Evolutionary conservation across 1,140 invertebrate genomes (phyloP).

Genomic region (Asbolus verrucosus): DNA sequence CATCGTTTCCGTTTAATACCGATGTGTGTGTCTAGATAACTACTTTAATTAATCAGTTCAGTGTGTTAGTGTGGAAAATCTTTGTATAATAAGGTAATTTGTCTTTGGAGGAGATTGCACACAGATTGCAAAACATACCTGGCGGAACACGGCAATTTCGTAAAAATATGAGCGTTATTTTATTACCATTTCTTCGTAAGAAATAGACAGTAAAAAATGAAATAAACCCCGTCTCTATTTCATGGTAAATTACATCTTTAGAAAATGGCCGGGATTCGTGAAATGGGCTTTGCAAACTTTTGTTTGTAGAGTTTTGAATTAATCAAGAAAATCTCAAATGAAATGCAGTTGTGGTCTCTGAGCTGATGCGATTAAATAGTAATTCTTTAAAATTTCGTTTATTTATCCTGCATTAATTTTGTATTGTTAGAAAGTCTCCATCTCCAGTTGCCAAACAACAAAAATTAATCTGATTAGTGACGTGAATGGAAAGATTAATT

Average conservation of each 20-base stretch:
- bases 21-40: not conserved
- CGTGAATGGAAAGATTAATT: conserved; percentile 30
- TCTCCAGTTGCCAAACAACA: conserved; percentile 21
- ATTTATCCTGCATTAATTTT: conserved; percentile 25
- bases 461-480: conserved; percentile 36
- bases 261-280: conserved; percentile 31
- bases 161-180: conserved; percentile 39
- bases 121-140: conserved; percentile 39
- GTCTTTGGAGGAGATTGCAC: conserved; percentile 27
- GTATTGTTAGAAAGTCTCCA: conserved; percentile 20
- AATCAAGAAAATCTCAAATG: conserved; percentile 36
- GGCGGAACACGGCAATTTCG: conserved; percentile 36
- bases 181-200: conserved; percentile 38
- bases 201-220: conserved; percentile 39
- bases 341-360: conserved; percentile 19
- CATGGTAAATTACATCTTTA: conserved; percentile 38
- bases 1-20: conserved; percentile 26
- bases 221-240: conserved; percentile 39
- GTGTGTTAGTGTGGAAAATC: conserved; percentile 29
- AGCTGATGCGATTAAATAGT: conserved; percentile 17
- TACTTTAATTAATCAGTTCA: conserved; percentile 30
- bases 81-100: conserved; percentile 31
- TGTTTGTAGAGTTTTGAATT: conserved; percentile 37
- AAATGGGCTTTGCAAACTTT: conserved; percentile 37
- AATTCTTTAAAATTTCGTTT: conserved; percentile 34